Percentiles rank a stretch among this genome's conserved stretches.
Conservation (phyloP, 2,797 vertebrate species). For the Sebastes cheni region DNA sequence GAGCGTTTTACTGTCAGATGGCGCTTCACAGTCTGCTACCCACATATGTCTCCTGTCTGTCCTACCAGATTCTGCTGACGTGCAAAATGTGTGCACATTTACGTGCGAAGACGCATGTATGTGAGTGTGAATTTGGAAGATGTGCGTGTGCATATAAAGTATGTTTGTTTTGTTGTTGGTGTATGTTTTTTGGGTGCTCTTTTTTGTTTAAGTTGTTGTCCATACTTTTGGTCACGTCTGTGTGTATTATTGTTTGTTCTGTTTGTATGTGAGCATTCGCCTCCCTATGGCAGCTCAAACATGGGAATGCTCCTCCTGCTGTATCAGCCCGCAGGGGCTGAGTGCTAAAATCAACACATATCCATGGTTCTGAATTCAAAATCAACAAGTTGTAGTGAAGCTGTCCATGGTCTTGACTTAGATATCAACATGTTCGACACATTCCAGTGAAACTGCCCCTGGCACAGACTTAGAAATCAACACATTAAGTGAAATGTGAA, state of each 20-base stretch:
- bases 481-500: background rate
- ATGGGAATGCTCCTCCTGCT: background rate
- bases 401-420: background rate
- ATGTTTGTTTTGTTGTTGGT: background rate
- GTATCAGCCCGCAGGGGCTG: background rate
- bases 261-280: conserved; percentile 5
- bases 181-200: background rate
- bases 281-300: background rate
- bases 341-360: background rate
- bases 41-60: conserved; percentile 50
- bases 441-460: background rate
- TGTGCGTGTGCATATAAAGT: background rate
- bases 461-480: background rate
- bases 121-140: background rate
- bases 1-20: conserved; percentile 19
- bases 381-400: background rate
- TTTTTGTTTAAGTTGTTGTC: background rate
- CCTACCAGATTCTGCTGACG: conserved; percentile 45
- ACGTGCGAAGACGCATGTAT: background rate
- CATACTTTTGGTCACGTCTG: background rate
- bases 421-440: background rate
- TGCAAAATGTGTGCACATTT: background rate
- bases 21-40: conserved; percentile 26
- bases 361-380: background rate
- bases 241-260: background rate